Percentiles rank a stretch among this genome's conserved stretches.
phyloP scores from a whole-genome alignment of 2,797 vertebrate genomes.

The Lepus townsendii region DNA sequence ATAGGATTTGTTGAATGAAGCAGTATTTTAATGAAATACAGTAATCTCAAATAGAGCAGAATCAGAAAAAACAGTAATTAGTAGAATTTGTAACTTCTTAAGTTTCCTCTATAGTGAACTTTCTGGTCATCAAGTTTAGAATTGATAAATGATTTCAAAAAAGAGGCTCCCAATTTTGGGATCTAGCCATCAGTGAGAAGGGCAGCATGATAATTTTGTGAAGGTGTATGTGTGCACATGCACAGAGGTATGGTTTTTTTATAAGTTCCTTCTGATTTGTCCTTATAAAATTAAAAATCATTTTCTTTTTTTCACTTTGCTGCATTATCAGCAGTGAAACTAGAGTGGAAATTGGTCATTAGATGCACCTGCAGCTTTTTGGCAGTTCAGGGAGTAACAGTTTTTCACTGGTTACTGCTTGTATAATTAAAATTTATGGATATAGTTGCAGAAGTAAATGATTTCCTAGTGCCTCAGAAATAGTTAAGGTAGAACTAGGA shows the following conservation, averaged over 20 bases:
- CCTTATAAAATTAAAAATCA: slow-evolving; percentile 66
- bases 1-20: slow-evolving; percentile 36
- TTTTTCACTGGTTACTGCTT: not conserved
- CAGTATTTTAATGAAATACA: slow-evolving; percentile 84
- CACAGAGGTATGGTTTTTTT: not conserved
- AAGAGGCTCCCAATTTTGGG: slow-evolving; percentile 84
- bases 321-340: slow-evolving; percentile 16
- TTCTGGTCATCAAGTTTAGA: slow-evolving; percentile 78
- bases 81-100: slow-evolving; percentile 78
- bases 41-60: slow-evolving; percentile 81
- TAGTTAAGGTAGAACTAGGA: slow-evolving; percentile 39
- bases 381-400: not conserved
- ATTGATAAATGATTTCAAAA: slow-evolving; percentile 82
- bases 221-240: not conserved
- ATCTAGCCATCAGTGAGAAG: slow-evolving; percentile 86
- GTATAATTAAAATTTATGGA: slow-evolving; percentile 42
- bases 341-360: not conserved
- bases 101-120: slow-evolving; percentile 73
- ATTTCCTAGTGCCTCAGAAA: not conserved
- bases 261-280: slow-evolving; percentile 47
- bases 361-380: slow-evolving; percentile 19
- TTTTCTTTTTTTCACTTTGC: not conserved
- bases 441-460: slow-evolving; percentile 37
- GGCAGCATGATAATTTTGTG: slow-evolving; percentile 55
- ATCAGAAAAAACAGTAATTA: slow-evolving; percentile 88